A percentile compares a stretch with the other conserved stretches of the same genome.
Conservation (phyloP, 1,140 invertebrate genomes). For the Medauroidea extradentata region DNA sequence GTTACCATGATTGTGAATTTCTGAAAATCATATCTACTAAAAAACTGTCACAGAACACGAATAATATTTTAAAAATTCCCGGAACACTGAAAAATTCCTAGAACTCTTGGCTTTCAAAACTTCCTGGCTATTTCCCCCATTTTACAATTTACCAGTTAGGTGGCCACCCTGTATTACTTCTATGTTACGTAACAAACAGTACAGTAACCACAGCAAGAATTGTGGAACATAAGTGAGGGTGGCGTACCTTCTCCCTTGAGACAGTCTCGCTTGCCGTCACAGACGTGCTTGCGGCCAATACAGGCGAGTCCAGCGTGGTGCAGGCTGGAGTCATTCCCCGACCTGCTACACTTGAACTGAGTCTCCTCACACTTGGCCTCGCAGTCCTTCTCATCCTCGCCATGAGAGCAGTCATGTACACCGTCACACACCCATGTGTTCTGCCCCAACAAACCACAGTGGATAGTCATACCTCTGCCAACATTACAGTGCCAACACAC, state of each 20-base stretch:
- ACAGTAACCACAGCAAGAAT: no score
- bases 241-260: slow-evolving; percentile 55
- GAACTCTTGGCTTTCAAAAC: no score
- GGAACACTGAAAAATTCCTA: no score
- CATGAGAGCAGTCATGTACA: slow-evolving; percentile 72
- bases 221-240: neutral
- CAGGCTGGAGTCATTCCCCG: slow-evolving; percentile 42
- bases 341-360: slow-evolving; percentile 58
- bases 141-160: no score
- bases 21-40: no score
- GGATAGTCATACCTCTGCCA: neutral
- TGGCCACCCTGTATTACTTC: no score
- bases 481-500: neutral
- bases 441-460: slow-evolving; percentile 37
- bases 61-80: no score
- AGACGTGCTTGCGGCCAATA: slow-evolving; percentile 67
- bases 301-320: slow-evolving; percentile 45
- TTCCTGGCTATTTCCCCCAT: no score
- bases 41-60: no score
- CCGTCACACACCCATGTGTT: slow-evolving; percentile 82
- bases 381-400: slow-evolving; percentile 77
- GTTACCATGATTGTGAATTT: no score
- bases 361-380: slow-evolving; percentile 63
- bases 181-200: no score
- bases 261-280: slow-evolving; percentile 72